Conservation (phyloP, 2,113 vertebrate genomes). For the Syngnathus typhle region DNA sequence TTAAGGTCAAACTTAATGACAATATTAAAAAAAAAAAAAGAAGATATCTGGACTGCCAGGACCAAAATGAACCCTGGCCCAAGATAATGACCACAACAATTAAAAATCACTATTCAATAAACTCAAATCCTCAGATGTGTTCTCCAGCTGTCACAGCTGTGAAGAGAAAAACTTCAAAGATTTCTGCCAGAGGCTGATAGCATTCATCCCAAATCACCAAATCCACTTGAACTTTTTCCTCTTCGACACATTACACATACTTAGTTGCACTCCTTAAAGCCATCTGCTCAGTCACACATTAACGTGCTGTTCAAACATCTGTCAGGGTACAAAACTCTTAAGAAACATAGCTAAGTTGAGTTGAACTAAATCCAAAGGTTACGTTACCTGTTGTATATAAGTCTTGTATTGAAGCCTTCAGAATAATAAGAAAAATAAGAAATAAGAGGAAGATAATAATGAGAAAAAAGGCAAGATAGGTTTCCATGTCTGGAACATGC, state of each 20-base stretch:
- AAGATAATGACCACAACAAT: background rate
- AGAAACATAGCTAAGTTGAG: background rate
- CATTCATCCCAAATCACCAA: slow-evolving; percentile 12
- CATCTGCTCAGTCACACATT: slow-evolving; percentile 31
- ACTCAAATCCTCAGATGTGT: background rate
- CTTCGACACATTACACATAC: slow-evolving; percentile 7
- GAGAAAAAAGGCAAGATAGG: no score
- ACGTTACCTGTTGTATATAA: background rate
- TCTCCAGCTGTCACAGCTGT: slow-evolving; percentile 1
- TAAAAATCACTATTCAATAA: background rate
- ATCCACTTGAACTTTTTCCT: slow-evolving; percentile 5
- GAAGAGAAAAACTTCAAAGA: background rate
- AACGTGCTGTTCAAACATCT: slow-evolving; percentile 29
- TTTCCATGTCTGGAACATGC: no score
- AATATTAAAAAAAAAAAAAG: no score
- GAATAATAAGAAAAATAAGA: no score
- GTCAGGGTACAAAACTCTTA: slow-evolving; percentile 10
- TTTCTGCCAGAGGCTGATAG: slow-evolving; percentile 10
- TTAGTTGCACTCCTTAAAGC: background rate
- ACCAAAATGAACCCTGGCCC: no score
- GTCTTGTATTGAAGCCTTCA: no score
- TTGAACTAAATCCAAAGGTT: background rate
- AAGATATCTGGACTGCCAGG: no score
- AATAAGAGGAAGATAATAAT: no score
- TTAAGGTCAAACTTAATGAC: no score